phyloP scores from a whole-genome alignment of 2,888 invertebrate genomes.

The Acanthoscelides obtectus region DNA sequence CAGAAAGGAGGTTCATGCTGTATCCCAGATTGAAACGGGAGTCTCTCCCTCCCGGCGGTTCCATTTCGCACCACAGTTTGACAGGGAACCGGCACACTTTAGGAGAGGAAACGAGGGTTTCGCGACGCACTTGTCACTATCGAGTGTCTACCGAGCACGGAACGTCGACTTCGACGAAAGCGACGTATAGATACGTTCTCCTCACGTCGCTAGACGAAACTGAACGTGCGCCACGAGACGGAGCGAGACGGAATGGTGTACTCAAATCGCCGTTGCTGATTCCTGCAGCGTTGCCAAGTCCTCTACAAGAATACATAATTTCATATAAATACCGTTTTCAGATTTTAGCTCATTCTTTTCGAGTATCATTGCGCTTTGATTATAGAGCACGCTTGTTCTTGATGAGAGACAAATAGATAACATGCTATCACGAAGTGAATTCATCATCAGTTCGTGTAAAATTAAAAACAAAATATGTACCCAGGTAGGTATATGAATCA shows the following conservation, averaged over 20 bases:
- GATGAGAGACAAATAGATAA: no score
- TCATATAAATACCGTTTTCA: no score
- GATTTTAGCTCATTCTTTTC: no score
- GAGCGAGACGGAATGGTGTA: neutral
- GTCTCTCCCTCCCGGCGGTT: constrained; percentile 86
- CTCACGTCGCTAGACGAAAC: neutral
- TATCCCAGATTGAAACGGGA: constrained; percentile 86
- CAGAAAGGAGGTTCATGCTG: constrained; percentile 76
- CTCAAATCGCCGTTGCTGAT: neutral
- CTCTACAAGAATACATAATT: no score
- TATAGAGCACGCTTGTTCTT: no score
- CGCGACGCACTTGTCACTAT: neutral
- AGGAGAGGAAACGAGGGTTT: neutral
- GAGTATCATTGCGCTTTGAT: no score
- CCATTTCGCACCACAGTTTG: constrained; percentile 63
- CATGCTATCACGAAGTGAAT: no score
- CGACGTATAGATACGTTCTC: neutral
- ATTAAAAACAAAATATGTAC: no score
- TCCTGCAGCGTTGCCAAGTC: neutral
- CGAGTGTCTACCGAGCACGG: neutral
- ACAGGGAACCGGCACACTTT: constrained; percentile 23
- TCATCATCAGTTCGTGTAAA: no score
- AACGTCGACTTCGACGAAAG: neutral
- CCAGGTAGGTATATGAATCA: no score
- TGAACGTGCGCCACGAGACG: neutral